A percentile compares a stretch with the other conserved stretches of the same genome.
phyloP scores from a whole-genome alignment of 92 coral and sea anemone genomes.

The Siderastrea radians region DNA sequence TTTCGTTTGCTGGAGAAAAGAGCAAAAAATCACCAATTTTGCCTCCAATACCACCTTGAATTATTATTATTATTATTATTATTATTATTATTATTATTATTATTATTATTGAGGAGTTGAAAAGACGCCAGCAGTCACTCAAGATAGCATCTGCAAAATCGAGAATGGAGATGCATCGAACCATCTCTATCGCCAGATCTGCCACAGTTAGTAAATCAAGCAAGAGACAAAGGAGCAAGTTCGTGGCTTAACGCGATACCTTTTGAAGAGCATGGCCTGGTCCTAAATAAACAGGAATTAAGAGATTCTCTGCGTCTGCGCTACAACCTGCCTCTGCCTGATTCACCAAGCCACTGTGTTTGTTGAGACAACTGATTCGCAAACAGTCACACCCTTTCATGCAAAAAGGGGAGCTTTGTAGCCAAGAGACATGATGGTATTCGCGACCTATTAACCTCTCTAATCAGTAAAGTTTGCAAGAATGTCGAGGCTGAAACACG shows the following conservation, averaged over 20 bases:
- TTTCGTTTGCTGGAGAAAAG: too few relatives aligned
- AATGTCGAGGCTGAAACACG: too few relatives aligned
- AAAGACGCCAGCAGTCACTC: neutral
- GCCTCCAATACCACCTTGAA: too few relatives aligned
- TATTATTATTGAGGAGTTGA: neutral
- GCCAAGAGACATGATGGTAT: conserved; percentile 25
- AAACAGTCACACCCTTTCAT: neutral
- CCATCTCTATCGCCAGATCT: conserved; percentile 23
- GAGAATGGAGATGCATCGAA: neutral
- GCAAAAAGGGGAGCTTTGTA: neutral
- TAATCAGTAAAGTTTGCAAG: too few relatives aligned
- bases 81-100: too few relatives aligned
- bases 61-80: too few relatives aligned
- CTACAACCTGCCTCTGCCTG: neutral
- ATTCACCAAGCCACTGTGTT: neutral
- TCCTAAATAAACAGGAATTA: conserved; percentile 44
- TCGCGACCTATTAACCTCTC: too few relatives aligned
- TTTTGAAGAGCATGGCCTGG: conserved; percentile 48
- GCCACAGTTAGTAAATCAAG: conserved; percentile 13
- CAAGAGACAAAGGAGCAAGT: conserved; percentile 62
- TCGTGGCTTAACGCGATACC: conserved; percentile 62
- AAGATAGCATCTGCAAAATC: neutral
- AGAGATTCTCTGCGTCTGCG: conserved; percentile 20
- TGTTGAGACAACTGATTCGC: conserved; percentile 16
- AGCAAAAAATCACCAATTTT: too few relatives aligned